These are phyloP conservation scores for Molothrus aeneus DNA, from an alignment of 2,797 vertebrate species.

Conservation along the genomic window DNA sequence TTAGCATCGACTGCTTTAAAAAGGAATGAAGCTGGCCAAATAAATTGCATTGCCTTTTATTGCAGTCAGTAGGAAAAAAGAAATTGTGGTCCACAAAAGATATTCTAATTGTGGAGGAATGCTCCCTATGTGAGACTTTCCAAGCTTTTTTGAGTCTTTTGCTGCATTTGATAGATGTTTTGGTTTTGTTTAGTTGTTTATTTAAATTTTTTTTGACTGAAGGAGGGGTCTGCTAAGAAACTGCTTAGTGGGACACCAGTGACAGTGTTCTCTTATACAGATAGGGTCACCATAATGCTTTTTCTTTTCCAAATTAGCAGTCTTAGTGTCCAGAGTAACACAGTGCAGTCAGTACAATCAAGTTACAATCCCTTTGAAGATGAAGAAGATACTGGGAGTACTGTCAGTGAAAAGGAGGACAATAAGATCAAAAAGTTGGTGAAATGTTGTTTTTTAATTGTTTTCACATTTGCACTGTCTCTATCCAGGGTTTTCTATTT, in stretches of 20 bases:
- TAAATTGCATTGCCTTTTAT: not conserved
- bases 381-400: constrained; percentile 86
- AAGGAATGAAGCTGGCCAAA: not conserved
- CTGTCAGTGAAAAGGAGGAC: constrained; percentile 91
- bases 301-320: constrained; percentile 88
- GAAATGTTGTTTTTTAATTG: constrained; percentile 78
- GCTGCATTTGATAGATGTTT: not conserved
- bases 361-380: constrained; percentile 97
- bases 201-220: not conserved
- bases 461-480: constrained; percentile 61
- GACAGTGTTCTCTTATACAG: not conserved
- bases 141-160: not conserved
- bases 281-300: constrained; percentile 78
- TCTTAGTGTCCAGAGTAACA: constrained; percentile 87
- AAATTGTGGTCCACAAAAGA: not conserved
- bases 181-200: not conserved
- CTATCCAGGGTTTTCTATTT: constrained; percentile 59
- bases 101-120: not conserved
- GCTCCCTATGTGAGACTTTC: not conserved
- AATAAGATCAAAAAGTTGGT: constrained; percentile 96
- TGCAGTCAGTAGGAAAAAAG: not conserved
- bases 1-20: not conserved
- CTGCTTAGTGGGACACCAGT: not conserved
- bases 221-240: not conserved
- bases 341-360: constrained; percentile 82